Conservation (phyloP, 2,888 invertebrate species). For the Cephonodes hylas region DNA sequence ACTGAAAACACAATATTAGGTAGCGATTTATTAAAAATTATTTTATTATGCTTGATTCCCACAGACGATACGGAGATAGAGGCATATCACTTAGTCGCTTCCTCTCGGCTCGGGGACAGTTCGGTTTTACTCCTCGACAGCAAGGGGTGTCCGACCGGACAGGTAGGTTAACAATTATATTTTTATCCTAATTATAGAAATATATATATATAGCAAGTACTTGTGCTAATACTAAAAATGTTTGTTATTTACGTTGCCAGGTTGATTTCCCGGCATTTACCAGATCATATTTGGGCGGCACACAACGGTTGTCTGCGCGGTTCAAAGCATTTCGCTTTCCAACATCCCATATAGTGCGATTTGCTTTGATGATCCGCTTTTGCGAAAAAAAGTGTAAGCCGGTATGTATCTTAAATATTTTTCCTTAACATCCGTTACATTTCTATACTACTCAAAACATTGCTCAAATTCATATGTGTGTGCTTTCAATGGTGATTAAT, state of each 20-base stretch:
- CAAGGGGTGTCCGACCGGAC: conserved; percentile 90
- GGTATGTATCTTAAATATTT: conserved; percentile 50
- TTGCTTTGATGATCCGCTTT: conserved; percentile 90
- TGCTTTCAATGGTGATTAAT: too few species aligned
- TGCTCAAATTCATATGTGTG: too few species aligned
- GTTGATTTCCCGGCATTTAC: conserved; percentile 80
- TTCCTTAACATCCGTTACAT: background rate
- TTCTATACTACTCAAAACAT: too few species aligned
- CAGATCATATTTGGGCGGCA: conserved; percentile 50
- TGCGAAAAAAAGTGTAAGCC: conserved; percentile 86
- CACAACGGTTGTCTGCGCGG: conserved; percentile 78
- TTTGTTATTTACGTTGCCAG: conserved; percentile 33
- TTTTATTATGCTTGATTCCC: conserved; percentile 29
- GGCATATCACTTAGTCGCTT: conserved; percentile 90
- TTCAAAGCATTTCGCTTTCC: conserved; percentile 95
- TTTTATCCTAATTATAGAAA: background rate
- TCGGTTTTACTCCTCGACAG: conserved; percentile 88
- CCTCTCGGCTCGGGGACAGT: conserved; percentile 87
- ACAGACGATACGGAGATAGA: conserved; percentile 82
- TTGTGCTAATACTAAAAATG: background rate
- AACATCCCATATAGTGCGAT: conserved; percentile 89
- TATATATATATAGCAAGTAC: too few species aligned
- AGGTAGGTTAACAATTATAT: conserved; percentile 40
- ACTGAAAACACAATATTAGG: too few species aligned
- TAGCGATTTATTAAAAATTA: too few species aligned